Conservation (phyloP, 2,797 vertebrate genomes). For the Chrysocyon brachyurus region DNA sequence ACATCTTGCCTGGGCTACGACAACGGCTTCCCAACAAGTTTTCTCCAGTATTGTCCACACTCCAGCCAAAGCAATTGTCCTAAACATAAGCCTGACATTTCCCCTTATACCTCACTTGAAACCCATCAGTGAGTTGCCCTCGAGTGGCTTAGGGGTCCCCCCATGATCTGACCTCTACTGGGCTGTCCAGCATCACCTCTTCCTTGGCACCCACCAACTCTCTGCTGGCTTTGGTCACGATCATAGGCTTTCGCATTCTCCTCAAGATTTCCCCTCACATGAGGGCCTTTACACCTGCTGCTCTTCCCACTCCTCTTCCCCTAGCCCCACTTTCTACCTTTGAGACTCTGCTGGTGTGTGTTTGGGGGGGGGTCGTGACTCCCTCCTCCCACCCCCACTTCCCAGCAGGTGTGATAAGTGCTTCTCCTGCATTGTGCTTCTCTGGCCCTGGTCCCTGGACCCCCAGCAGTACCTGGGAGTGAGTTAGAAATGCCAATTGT, state of each 20-base stretch:
- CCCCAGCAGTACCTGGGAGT: neutral
- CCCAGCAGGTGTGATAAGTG: neutral
- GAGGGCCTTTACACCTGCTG: neutral
- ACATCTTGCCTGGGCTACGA: neutral
- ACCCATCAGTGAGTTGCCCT: neutral
- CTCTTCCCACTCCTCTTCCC: neutral
- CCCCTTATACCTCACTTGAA: neutral
- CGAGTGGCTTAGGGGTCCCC: neutral
- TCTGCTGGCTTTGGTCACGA: too few species aligned
- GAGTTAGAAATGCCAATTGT: neutral
- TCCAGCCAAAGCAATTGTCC: neutral
- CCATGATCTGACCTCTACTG: fast-evolving
- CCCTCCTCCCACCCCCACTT: neutral
- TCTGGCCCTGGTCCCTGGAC: neutral
- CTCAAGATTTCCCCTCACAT: neutral
- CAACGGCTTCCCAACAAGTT: neutral
- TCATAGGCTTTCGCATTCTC: neutral
- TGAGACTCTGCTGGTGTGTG: too few species aligned
- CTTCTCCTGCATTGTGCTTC: neutral
- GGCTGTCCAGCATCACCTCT: neutral
- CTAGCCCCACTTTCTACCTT: neutral
- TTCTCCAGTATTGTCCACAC: neutral
- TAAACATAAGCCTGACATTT: neutral
- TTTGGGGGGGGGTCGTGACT: neutral
- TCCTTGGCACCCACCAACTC: neutral